Conservation (phyloP, 53 echinoderm and acorn worm species). For the Holothuria leucospilota region DNA sequence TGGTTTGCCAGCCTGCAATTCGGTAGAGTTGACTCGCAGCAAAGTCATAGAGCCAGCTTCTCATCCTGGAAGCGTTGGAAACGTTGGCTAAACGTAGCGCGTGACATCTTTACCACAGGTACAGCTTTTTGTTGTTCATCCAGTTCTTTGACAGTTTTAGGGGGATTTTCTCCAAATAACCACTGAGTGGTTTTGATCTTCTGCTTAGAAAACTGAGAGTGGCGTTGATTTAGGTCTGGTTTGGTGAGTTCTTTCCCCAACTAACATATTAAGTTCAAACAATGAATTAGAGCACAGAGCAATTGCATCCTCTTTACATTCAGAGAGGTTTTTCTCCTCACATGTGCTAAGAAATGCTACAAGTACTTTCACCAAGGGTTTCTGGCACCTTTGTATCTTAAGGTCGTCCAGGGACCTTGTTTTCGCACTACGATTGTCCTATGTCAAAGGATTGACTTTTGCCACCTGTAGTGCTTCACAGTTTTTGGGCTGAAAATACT, state of each 20-base stretch:
- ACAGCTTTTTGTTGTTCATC: constrained; percentile 8
- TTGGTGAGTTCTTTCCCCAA: constrained; percentile 25
- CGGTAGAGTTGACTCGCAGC: background rate
- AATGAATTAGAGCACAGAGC: background rate
- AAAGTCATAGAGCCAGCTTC: background rate
- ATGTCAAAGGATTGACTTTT: background rate
- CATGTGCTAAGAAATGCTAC: background rate
- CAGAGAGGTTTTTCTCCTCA: background rate
- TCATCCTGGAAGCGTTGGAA: constrained; percentile 19
- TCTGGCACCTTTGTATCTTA: background rate
- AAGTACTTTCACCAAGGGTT: background rate
- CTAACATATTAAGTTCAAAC: background rate
- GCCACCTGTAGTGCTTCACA: background rate
- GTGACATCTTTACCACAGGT: background rate
- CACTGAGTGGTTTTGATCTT: constrained; percentile 22
- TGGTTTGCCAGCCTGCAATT: constrained; percentile 27
- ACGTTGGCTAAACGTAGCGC: background rate
- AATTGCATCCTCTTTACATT: background rate
- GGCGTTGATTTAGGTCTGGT: constrained; percentile 21
- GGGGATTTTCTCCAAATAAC: constrained; percentile 45
- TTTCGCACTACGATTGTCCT: background rate
- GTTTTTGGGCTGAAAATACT: background rate
- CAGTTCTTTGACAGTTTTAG: constrained; percentile 49
- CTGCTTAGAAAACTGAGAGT: background rate
- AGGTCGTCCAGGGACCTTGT: background rate